Base-by-base conservation (phyloP, 2,113 vertebrate species). In the Cinclus cinclus region DNA sequence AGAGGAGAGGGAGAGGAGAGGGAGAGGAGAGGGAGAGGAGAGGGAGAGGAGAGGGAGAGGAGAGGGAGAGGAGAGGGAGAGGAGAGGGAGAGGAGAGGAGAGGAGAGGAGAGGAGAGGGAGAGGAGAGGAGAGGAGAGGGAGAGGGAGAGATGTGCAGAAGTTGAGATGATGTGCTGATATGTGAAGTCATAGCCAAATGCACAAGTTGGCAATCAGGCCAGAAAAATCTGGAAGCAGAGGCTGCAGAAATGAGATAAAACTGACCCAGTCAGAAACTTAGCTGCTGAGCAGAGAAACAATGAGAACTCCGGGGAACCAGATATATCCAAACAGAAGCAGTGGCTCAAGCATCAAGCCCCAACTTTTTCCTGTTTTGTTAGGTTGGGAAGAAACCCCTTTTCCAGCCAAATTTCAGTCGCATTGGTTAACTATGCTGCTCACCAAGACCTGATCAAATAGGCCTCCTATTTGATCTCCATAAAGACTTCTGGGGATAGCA, bases 361-460 rank as follows among this genome's bases (percentile, higher is more conserved):
- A 59, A 9, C 35, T 37, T n/a, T 33, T 50, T 50, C 50, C 30
- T 76, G 2, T 35, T 59, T 55, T 50, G 2, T 27, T 11, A 67
- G 15, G 27, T 1, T 41, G 31, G 5, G 28, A 6, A 65, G 4
- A 87, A 89, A 44, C 0, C 3, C 4, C 3, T 23, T 4, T 31
- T 58, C 41, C 12, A 58, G 31, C 2, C 42, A 87, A 25, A 70
- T 21, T 42, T 68, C 33, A 46, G 9, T 31, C 64, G 7, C 9
- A 16, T 6, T 64, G 35, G 2, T 20, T 58, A 87, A 56, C 3
- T 55, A 0, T 6, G 4, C 8, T 59, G 25, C 39, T 82, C 19
- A 67, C 3, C 5, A 59, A 35, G 22, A 78, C 24, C 35, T 19
- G 10, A 55, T 37, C 35, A 37, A 37, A 37, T 7, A 59, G 31